Evolutionary conservation across 37 sponge, comb jelly and placozoan species (phyloP).

Genomic region (Theonella swinhoei): DNA sequence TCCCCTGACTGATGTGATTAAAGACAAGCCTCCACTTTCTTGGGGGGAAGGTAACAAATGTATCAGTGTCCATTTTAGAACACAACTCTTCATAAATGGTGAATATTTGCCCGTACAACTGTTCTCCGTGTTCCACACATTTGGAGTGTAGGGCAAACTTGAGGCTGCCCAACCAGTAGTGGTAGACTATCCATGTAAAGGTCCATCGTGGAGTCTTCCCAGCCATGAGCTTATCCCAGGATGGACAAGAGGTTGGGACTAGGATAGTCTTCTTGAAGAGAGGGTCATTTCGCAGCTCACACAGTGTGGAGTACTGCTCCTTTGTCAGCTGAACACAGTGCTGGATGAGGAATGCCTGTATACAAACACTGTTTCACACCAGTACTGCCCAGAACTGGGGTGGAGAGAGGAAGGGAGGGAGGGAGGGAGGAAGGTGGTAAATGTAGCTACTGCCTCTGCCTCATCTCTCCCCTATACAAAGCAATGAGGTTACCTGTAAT

Average conservation of each 20-base stretch:
- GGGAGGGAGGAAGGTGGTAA: too few species aligned
- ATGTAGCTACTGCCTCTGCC: too few species aligned
- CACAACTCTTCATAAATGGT: neutral
- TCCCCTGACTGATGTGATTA: neutral
- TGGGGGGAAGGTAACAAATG: neutral
- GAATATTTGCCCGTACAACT: constrained; percentile 1
- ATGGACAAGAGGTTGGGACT: neutral
- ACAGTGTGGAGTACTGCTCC: constrained; percentile 2
- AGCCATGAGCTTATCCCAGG: neutral
- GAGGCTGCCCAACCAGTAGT: constrained; percentile 4
- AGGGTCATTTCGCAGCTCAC: neutral
- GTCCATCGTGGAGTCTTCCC: neutral
- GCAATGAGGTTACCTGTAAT: too few species aligned
- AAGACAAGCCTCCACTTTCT: neutral
- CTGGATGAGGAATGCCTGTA: too few species aligned
- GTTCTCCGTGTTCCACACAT: neutral
- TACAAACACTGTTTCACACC: too few species aligned
- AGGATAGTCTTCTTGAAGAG: neutral
- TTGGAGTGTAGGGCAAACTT: constrained; percentile 1
- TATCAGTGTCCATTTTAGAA: neutral
- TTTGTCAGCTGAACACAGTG: constrained; percentile 15
- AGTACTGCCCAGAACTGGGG: too few species aligned
- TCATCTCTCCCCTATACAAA: too few species aligned
- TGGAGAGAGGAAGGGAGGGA: too few species aligned
- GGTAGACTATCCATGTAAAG: neutral